Conservation (phyloP, 2,888 invertebrate genomes). For the Acholoe squamosa region DNA sequence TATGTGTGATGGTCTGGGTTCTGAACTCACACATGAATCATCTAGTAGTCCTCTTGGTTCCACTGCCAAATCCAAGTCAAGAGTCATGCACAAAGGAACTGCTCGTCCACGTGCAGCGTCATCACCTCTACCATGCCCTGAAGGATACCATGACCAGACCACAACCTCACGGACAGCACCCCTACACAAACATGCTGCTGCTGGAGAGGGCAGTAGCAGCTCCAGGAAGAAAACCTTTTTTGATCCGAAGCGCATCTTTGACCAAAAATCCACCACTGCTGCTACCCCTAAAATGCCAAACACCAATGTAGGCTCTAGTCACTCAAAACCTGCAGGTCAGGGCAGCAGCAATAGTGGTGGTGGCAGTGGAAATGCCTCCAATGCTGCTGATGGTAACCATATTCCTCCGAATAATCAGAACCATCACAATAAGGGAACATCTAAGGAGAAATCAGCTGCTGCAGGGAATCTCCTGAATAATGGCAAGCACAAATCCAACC, state of each 20-base stretch:
- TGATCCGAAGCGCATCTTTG: slow-evolving; percentile 62
- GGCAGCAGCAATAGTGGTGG: not conserved
- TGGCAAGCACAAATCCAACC: slow-evolving; percentile 73
- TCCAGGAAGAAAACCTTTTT: slow-evolving; percentile 55
- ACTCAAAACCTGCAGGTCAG: not conserved
- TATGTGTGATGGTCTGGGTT: not conserved
- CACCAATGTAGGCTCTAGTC: slow-evolving; percentile 23
- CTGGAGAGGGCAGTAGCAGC: not conserved
- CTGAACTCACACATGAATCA: not conserved
- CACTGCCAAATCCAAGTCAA: not conserved
- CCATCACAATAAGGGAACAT: not conserved
- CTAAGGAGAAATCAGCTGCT: not conserved
- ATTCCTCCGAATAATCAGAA: slow-evolving; percentile 55
- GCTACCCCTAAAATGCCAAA: slow-evolving; percentile 49
- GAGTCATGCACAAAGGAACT: not conserved
- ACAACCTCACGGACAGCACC: not conserved
- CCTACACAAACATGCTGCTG: not conserved
- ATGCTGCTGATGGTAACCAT: not conserved
- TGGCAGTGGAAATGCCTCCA: not conserved
- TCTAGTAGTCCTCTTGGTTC: not conserved
- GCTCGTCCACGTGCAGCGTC: not conserved
- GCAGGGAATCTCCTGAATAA: slow-evolving; percentile 75
- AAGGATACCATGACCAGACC: not conserved
- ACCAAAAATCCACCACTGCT: slow-evolving; percentile 66
- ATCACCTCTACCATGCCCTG: not conserved